phyloP scores from a whole-genome alignment of 2,113 vertebrate species.

The Phylloscopus whistleri region DNA sequence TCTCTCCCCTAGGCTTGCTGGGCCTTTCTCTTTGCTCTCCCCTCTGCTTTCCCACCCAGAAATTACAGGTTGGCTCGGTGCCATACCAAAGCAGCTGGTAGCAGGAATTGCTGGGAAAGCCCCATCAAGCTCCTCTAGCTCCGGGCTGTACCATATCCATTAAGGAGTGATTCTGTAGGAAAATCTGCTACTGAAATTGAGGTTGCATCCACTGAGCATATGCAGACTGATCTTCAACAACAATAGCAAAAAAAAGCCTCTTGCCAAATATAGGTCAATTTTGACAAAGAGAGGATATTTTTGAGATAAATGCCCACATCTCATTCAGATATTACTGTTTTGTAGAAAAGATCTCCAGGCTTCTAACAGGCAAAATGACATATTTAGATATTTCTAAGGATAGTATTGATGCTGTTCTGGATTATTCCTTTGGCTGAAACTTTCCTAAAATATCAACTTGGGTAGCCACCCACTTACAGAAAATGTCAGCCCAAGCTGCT shows the following conservation, averaged over 20 bases:
- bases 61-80: neutral
- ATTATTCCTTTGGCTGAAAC: neutral
- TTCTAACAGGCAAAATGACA: neutral
- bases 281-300: neutral
- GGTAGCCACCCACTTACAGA: neutral
- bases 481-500: neutral
- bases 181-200: neutral
- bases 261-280: neutral
- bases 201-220: neutral
- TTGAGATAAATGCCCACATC: neutral
- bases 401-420: neutral
- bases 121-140: neutral
- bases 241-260: neutral
- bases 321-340: neutral
- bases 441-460: neutral
- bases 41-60: neutral
- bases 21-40: neutral
- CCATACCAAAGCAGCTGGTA: slow-evolving; percentile 1
- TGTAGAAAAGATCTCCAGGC: neutral
- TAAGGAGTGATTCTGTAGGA: neutral
- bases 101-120: neutral
- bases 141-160: neutral
- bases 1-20: neutral
- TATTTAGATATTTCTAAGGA: neutral
- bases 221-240: neutral